Percentiles rank a stretch among this genome's conserved stretches.
Conservation (phyloP, 2,888 invertebrate genomes). For the Liposcelis brunnea region DNA sequence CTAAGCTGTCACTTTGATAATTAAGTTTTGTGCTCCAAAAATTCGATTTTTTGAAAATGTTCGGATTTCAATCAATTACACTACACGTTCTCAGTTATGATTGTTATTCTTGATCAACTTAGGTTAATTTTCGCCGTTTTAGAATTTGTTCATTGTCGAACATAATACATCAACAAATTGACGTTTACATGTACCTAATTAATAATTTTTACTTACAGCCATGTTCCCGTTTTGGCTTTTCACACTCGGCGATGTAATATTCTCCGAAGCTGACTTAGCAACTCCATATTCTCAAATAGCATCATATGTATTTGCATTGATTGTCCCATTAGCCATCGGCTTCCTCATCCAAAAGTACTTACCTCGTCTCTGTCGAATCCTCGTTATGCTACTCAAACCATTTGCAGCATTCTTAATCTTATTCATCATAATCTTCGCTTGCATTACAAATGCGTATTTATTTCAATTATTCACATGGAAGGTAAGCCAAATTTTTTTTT, state of each 20-base stretch:
- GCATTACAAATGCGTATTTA: slow-evolving; percentile 74
- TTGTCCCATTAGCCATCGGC: slow-evolving; percentile 60
- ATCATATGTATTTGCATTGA: slow-evolving; percentile 51
- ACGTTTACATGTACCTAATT: no score
- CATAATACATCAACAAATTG: no score
- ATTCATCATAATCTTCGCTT: slow-evolving; percentile 73
- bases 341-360: slow-evolving; percentile 45
- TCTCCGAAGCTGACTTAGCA: slow-evolving; percentile 46
- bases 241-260: slow-evolving; percentile 61
- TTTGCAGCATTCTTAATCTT: slow-evolving; percentile 62
- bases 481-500: slow-evolving; percentile 35
- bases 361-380: slow-evolving; percentile 38
- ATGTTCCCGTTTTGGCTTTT: slow-evolving; percentile 87
- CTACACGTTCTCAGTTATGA: no score
- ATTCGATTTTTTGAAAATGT: no score
- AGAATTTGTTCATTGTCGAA: no score
- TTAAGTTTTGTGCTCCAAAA: no score
- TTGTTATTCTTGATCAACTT: no score
- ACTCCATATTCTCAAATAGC: slow-evolving; percentile 68
- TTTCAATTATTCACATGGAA: slow-evolving; percentile 77
- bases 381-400: slow-evolving; percentile 69
- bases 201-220: slow-evolving; percentile 33
- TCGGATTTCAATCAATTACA: no score
- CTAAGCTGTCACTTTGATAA: no score
- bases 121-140: no score